Evolutionary conservation across 2,797 vertebrate species (phyloP), one percentile per base, ranked within the genome.

Genomic region (Girardinus metallicus): DNA sequence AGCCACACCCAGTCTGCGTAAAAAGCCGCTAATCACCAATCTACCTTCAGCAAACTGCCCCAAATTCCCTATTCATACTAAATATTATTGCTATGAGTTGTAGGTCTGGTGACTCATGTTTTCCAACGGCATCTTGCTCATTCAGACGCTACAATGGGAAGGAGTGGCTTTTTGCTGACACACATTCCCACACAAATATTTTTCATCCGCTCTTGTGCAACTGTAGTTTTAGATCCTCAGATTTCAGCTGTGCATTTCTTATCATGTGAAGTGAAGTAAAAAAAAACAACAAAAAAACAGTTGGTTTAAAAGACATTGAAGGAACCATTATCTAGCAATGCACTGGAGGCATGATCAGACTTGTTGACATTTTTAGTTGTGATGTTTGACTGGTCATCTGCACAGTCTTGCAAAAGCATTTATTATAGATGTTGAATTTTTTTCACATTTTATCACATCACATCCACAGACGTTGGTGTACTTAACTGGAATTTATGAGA

Each of bases 71-170:
- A 1, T 84, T 85, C 82, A 80, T 78, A 72, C 83, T 93, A 92
- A 93, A 91, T 91, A 92, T 94, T 91, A 93, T 90, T 91, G 90
- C 93, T 91, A 83, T 88, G 89, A 89, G 87, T 93, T 89, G 91
- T 91, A 92, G 85, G 78, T 87, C 70, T 26, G 60, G 84, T 93
- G 91, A 94, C 85, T 93, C 91, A 93, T 60, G 85, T 86, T 91
- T 92, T 93, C 92, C 91, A 90, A 88, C 87, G 85, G 89, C 84
- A 92, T 87, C 87, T 91, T 82, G 85, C 86, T 92, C 91, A 93
- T 88, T 92, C 89, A 85, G 84, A 78, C 0, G 47, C 87, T 88
- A 90, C 90, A 93, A 93, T 90, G 80, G 83, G 77, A 87, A 80
- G 91, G 92, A 92, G 93, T 88, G 92, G 84, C 86, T 86, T 87